Conservation (phyloP, 2,888 invertebrate species). For the Torymus aiolomorphi region DNA sequence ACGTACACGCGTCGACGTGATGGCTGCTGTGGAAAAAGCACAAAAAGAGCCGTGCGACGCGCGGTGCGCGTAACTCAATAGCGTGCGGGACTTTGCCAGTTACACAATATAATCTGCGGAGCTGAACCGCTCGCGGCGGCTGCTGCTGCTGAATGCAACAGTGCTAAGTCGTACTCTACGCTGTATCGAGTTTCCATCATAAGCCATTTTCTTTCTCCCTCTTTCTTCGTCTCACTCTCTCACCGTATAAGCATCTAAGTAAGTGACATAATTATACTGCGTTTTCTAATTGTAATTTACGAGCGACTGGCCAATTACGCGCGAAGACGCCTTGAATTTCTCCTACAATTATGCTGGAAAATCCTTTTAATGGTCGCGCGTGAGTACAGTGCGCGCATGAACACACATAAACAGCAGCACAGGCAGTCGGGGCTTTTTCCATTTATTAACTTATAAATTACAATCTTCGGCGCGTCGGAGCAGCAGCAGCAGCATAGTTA, state of each 20-base stretch:
- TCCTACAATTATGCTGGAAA: slow-evolving; percentile 38
- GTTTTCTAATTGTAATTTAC: slow-evolving; percentile 55
- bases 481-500: no score
- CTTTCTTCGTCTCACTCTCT: no score
- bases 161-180: neutral
- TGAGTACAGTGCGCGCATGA: no score
- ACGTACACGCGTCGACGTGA: neutral
- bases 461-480: neutral
- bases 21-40: slow-evolving; percentile 19
- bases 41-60: slow-evolving; percentile 16
- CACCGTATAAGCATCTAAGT: neutral
- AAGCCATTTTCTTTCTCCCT: neutral
- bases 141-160: neutral
- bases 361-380: neutral
- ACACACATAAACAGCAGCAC: no score
- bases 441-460: slow-evolving; percentile 43
- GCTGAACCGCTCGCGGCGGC: neutral
- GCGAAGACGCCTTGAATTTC: slow-evolving; percentile 47
- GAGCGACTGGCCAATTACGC: slow-evolving; percentile 29
- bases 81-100: slow-evolving; percentile 18
- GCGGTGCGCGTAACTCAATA: slow-evolving; percentile 42
- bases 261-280: slow-evolving; percentile 49
- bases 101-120: slow-evolving; percentile 47
- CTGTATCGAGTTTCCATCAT: slow-evolving; percentile 43
- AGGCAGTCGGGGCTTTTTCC: slow-evolving; percentile 21